phyloP scores from a whole-genome alignment of 2,888 invertebrate genomes.

The Chrysolina haemoptera region DNA sequence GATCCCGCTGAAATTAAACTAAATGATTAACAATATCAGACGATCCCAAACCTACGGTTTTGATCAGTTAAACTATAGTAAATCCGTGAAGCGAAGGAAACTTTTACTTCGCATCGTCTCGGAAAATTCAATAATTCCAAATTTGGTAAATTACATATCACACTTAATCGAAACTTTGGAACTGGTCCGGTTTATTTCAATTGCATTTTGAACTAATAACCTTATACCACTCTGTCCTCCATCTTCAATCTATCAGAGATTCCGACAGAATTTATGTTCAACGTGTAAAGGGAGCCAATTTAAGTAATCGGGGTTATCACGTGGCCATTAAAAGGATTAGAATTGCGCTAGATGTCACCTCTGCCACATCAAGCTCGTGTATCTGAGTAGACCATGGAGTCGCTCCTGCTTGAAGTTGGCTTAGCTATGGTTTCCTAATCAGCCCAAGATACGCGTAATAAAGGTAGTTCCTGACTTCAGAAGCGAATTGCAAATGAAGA shows the following conservation, averaged over 20 bases:
- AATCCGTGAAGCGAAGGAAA: no score
- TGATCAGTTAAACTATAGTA: no score
- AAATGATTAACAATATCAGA: no score
- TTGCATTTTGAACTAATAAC: not conserved
- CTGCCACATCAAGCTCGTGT: slow-evolving; percentile 65
- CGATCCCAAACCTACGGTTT: no score
- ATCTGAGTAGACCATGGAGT: slow-evolving; percentile 63
- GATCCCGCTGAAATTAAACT: no score
- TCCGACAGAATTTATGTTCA: slow-evolving; percentile 58
- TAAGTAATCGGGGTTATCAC: slow-evolving; percentile 81
- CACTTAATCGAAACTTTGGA: no score
- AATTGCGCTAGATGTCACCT: slow-evolving; percentile 67
- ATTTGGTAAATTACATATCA: no score
- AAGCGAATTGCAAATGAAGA: no score
- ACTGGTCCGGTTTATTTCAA: not conserved
- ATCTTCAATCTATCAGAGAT: slow-evolving; percentile 43
- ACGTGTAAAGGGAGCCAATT: slow-evolving; percentile 80
- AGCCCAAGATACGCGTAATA: slow-evolving; percentile 38
- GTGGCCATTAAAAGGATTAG: slow-evolving; percentile 80
- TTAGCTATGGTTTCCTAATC: slow-evolving; percentile 56
- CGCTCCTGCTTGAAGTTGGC: slow-evolving; percentile 62
- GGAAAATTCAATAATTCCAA: no score
- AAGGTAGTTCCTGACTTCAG: slow-evolving; percentile 27
- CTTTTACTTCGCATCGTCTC: no score
- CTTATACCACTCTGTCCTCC: not conserved